Percentiles rank a stretch among this genome's conserved stretches.
phyloP scores from a whole-genome alignment of 2,113 vertebrate species.

The Thymallus thymallus region DNA sequence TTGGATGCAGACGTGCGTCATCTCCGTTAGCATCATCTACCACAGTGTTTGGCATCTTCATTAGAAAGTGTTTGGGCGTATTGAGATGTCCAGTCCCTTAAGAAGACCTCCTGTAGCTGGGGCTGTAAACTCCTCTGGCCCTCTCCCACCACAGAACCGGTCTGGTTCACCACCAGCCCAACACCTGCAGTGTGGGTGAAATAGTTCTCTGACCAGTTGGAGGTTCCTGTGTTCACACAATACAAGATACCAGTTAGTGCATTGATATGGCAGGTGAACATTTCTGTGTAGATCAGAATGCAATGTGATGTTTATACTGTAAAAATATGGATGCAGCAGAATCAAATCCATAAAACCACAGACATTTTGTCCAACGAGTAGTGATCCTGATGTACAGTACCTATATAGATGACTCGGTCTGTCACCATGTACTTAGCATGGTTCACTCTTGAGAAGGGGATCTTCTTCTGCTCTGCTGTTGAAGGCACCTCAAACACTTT shows the following conservation, averaged over 20 bases:
- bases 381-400: slow-evolving; percentile 45
- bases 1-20: no score
- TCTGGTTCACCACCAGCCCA: slow-evolving; percentile 79
- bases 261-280: no score
- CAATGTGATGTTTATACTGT: no score
- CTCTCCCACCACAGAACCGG: slow-evolving; percentile 33
- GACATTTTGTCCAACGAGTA: neutral
- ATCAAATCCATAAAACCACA: no score
- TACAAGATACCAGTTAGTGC: no score
- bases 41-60: slow-evolving; percentile 52
- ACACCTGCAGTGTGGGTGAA: slow-evolving; percentile 76
- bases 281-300: no score
- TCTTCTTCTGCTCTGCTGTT: slow-evolving; percentile 62
- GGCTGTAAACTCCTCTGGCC: slow-evolving; percentile 66
- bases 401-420: slow-evolving; percentile 78
- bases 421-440: slow-evolving; percentile 87
- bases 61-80: slow-evolving; percentile 48
- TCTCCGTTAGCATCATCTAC: slow-evolving; percentile 1
- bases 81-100: slow-evolving; percentile 74
- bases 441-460: slow-evolving; percentile 78
- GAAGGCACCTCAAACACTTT: slow-evolving; percentile 77
- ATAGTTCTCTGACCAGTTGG: slow-evolving; percentile 83
- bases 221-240: slow-evolving; percentile 52
- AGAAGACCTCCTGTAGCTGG: slow-evolving; percentile 71
- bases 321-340: no score